These are phyloP conservation scores for Chrysina gloriosa DNA, from an alignment of 2,888 invertebrate species.

Conservation along the genomic window DNA sequence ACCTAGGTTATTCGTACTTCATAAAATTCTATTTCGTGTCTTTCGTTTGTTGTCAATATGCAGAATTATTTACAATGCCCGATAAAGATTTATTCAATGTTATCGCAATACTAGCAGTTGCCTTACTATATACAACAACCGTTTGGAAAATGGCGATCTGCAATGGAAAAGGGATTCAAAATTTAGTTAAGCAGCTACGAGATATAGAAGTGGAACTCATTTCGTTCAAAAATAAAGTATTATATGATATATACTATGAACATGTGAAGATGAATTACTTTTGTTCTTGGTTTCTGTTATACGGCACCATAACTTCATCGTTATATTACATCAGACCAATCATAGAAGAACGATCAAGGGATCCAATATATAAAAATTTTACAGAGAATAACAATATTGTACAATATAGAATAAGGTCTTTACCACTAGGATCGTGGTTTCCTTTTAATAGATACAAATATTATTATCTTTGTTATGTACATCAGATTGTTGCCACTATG, in stretches of 20 bases:
- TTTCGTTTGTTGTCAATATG: constrained; percentile 45
- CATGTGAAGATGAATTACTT: constrained; percentile 44
- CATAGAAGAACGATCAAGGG: constrained; percentile 36
- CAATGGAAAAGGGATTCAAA: constrained; percentile 37
- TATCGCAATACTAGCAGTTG: constrained; percentile 46
- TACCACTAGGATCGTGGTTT: constrained; percentile 50
- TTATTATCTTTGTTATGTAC: constrained; percentile 43
- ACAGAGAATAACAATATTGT: constrained; percentile 21
- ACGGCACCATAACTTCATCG: constrained; percentile 41
- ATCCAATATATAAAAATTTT: constrained; percentile 17
- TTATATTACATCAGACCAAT: constrained; percentile 47
- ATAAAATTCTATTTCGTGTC: constrained; percentile 42
- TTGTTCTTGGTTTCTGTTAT: constrained; percentile 40
- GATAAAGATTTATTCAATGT: constrained; percentile 43
- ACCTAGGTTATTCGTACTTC: constrained; percentile 41
- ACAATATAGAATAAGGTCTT: constrained; percentile 40
- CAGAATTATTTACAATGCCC: constrained; percentile 41
- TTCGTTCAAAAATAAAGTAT: constrained; percentile 40
- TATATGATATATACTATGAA: constrained; percentile 42
- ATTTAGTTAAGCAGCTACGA: constrained; percentile 44
- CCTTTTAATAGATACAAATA: constrained; percentile 49
- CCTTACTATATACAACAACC: constrained; percentile 47
- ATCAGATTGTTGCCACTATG: constrained; percentile 43
- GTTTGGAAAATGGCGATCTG: constrained; percentile 44
- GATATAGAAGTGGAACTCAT: constrained; percentile 41